Evolutionary conservation across 2,797 vertebrate genomes (phyloP).

Genomic region (Sarcoramphus papa): DNA sequence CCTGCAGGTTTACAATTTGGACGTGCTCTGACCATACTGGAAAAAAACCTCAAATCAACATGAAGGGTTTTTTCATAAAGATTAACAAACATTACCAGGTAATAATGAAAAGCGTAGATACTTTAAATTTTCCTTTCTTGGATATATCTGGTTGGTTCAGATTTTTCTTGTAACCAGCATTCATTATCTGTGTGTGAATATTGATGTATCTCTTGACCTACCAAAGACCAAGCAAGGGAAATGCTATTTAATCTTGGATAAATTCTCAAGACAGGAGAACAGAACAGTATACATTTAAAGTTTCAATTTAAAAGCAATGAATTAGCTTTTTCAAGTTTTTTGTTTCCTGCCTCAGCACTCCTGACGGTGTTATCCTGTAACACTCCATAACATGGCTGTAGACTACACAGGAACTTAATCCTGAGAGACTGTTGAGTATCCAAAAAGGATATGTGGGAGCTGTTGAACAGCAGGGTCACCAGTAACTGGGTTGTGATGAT

Average conservation of each 20-base stretch:
- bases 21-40: not conserved
- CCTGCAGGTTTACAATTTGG: not conserved
- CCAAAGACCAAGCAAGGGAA: slow-evolving; percentile 34
- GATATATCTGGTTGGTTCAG: not conserved
- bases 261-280: not conserved
- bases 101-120: not conserved
- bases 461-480: not conserved
- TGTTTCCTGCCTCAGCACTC: not conserved
- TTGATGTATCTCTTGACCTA: not conserved
- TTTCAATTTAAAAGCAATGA: not conserved
- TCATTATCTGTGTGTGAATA: not conserved
- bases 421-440: not conserved
- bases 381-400: not conserved
- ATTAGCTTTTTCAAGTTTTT: not conserved
- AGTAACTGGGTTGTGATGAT: not conserved
- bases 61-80: not conserved
- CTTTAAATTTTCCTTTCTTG: not conserved
- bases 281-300: not conserved
- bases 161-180: not conserved
- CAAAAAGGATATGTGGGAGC: not conserved
- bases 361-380: not conserved
- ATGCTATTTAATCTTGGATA: not conserved
- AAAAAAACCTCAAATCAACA: not conserved
- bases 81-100: not conserved
- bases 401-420: not conserved